A percentile compares a stretch with the other conserved stretches of the same genome.
Conservation (phyloP, 2,888 invertebrate species). For the Orthonevra nobilis region DNA sequence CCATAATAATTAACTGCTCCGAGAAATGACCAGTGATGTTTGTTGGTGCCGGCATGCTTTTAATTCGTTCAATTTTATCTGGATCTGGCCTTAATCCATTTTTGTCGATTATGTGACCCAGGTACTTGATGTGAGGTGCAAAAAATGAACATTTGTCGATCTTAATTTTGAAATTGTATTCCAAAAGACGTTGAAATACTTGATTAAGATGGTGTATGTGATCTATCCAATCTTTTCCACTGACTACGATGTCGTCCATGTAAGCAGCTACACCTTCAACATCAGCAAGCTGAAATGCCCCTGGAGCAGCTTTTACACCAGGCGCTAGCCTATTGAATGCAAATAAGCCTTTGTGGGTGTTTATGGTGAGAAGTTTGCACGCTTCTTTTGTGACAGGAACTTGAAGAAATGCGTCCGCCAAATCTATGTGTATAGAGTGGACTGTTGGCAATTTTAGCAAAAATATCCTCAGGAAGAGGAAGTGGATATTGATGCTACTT, state of each 20-base stretch:
- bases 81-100: too few species aligned
- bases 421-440: slow-evolving; percentile 48
- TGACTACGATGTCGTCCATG: slow-evolving; percentile 47
- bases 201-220: background rate
- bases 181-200: slow-evolving; percentile 2
- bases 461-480: too few species aligned
- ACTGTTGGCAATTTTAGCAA: slow-evolving; percentile 60
- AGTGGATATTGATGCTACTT: slow-evolving; percentile 68
- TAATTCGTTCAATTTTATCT: too few species aligned
- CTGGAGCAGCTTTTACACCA: slow-evolving; percentile 64
- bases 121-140: slow-evolving; percentile 21
- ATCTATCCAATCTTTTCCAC: background rate
- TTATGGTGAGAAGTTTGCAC: slow-evolving; percentile 57
- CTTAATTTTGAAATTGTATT: slow-evolving; percentile 11
- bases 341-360: slow-evolving; percentile 56
- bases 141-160: slow-evolving; percentile 18
- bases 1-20: too few species aligned
- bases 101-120: slow-evolving; percentile 30
- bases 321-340: slow-evolving; percentile 57
- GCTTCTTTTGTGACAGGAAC: slow-evolving; percentile 65
- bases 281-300: slow-evolving; percentile 58
- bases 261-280: slow-evolving; percentile 40
- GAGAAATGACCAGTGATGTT: too few species aligned
- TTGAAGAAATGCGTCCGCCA: slow-evolving; percentile 66
- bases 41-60: too few species aligned